Conservation (phyloP, 2,797 vertebrate species). For the Apogon talboti region DNA sequence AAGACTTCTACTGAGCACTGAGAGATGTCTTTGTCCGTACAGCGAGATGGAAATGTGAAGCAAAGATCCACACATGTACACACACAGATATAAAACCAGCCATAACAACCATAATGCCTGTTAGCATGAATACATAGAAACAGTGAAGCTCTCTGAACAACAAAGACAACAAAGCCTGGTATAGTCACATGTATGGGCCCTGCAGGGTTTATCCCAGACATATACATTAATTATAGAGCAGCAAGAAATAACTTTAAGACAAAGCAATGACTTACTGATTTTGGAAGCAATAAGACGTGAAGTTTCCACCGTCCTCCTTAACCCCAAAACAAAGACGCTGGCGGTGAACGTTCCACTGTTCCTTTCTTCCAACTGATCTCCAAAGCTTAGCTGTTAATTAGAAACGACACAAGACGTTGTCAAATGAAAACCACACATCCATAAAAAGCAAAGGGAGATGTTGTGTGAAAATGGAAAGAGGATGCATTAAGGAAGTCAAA, state of each 20-base stretch:
- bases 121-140: conserved; percentile 46
- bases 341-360: neutral
- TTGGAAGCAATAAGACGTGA: neutral
- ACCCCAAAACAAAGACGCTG: conserved; percentile 3
- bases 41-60: conserved; percentile 56
- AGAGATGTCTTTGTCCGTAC: conserved; percentile 63
- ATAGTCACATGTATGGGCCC: conserved; percentile 5
- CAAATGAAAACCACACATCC: neutral
- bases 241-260: conserved; percentile 1
- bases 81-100: conserved; percentile 7
- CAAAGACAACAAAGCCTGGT: conserved; percentile 26
- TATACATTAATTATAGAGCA: neutral
- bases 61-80: neutral
- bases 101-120: conserved; percentile 49
- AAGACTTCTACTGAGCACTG: conserved; percentile 12
- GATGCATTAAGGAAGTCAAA: conserved; percentile 10
- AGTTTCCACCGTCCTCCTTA: conserved; percentile 12
- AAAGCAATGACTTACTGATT: conserved; percentile 44
- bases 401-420: neutral
- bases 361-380: conserved; percentile 2
- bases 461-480: neutral
- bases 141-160: conserved; percentile 9
- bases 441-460: neutral
- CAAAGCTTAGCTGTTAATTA: conserved; percentile 18
- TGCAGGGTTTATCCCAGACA: conserved; percentile 3